Conservation (phyloP, 2,113 vertebrate species). For the Cacatua alba region DNA sequence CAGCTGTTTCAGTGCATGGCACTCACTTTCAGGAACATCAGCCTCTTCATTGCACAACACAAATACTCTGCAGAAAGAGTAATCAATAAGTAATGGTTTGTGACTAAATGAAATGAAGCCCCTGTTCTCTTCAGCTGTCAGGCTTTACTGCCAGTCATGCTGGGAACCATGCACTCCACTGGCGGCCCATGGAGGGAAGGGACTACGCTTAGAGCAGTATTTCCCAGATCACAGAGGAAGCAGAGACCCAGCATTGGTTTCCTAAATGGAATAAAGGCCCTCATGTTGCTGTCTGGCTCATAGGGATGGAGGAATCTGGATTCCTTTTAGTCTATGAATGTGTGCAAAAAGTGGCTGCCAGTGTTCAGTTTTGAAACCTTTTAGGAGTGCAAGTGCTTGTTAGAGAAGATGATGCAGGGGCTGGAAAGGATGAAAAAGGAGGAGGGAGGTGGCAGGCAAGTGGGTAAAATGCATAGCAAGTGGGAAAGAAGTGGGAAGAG, state of each 20-base stretch:
- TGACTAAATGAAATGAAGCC: background rate
- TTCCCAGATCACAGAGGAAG: background rate
- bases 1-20: background rate
- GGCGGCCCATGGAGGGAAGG: background rate
- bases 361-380: background rate
- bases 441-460: background rate
- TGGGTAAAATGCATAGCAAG: background rate
- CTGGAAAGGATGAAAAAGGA: background rate
- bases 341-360: background rate
- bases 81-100: background rate
- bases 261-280: background rate
- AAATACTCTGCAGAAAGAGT: background rate
- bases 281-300: background rate
- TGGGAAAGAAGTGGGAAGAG: background rate
- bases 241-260: background rate
- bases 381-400: background rate
- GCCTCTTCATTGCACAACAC: background rate
- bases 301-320: background rate
- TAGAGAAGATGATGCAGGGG: background rate
- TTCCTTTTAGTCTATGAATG: background rate
- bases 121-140: slow-evolving; percentile 47
- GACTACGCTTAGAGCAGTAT: background rate
- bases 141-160: background rate
- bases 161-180: background rate
- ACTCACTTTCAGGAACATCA: background rate